Evolutionary conservation across 2,888 invertebrate genomes (phyloP), one percentile per base, ranked within the genome.

Genomic region (Adelognathus sp.): DNA sequence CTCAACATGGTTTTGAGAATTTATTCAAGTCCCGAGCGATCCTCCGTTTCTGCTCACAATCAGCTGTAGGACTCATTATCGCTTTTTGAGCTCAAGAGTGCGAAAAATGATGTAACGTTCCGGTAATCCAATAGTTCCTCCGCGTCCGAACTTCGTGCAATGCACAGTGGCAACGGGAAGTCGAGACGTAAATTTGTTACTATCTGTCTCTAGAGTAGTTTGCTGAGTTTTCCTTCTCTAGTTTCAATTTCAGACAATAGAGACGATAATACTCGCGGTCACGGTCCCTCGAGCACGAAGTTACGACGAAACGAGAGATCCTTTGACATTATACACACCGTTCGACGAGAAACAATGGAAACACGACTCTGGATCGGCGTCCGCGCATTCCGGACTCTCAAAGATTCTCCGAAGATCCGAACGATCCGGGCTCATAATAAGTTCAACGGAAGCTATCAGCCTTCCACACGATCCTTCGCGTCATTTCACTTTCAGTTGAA

Each of bases 371-470:
- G 46, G 9, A 70, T 31, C 16, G 4, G 9, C 81, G 82, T 36
- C 64, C 74, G 78, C 72, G 76, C 86, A 85, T 87, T 85, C 82
- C 85, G 79, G 29, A 74, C 16, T 78, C 69, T 82, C 80, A 80
- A 81, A 80, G 82, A 81, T 88, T 87, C 86, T 72, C 27, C 86
- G 88, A 87, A 88, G 82, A 83, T 56, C 44, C 31, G 63, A 52
- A 21, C 24, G 14, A 29, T 64, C 78, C 76, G 74, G 81, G 29
- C 79, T 83, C 84, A 81, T 86, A 85, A 87, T 87, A 84, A 87
- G 84, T 87, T 88, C 86, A 86, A 81, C 80, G 85, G 84, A 88
- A 87, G 83, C 80, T 83, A n/a, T 78, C 73, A 52, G 63, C 52
- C 52, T 16, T 39, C 60, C 39, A 9, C 14, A 11, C 14, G 11